These are phyloP conservation scores for Sparus aurata DNA, from an alignment of 2,797 vertebrate species.

Conservation along the genomic window DNA sequence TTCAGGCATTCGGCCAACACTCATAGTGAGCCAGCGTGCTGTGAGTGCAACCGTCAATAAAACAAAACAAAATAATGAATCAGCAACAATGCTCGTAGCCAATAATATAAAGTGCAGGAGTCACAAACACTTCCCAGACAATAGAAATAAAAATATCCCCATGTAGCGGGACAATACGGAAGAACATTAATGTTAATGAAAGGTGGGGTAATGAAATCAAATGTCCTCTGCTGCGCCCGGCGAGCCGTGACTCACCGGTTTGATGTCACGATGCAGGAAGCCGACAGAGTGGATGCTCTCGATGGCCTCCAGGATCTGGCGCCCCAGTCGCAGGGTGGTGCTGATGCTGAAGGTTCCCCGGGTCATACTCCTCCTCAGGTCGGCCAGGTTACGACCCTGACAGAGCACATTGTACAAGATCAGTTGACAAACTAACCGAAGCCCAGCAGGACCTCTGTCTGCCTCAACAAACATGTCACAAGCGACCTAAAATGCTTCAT, in stretches of 20 bases:
- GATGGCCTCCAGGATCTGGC: constrained; percentile 96
- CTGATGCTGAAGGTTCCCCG: constrained; percentile 96
- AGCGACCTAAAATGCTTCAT: not conserved
- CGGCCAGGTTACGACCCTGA: constrained; percentile 97
- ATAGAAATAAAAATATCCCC: constrained; percentile 13
- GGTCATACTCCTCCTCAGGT: constrained; percentile 95
- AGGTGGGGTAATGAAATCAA: constrained; percentile 5
- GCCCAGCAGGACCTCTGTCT: not conserved
- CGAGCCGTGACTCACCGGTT: constrained; percentile 88
- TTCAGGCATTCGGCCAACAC: constrained; percentile 28
- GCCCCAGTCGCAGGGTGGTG: constrained; percentile 95
- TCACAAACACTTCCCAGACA: constrained; percentile 8
- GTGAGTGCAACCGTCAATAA: constrained; percentile 31
- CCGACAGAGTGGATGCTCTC: constrained; percentile 99
- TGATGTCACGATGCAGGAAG: constrained; percentile 98
- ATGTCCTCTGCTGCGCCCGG: not conserved
- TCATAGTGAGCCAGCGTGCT: constrained; percentile 27
- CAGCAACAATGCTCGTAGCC: constrained; percentile 18
- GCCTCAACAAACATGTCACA: not conserved
- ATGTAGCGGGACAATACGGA: not conserved
- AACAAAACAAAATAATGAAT: constrained; percentile 30
- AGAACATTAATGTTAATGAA: not conserved
- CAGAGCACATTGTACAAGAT: not conserved
- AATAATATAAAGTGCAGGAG: constrained; percentile 16
- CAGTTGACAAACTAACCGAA: not conserved